Evolutionary conservation across 2,797 vertebrate genomes (phyloP).

Genomic region (Melanogrammus aeglefinus): DNA sequence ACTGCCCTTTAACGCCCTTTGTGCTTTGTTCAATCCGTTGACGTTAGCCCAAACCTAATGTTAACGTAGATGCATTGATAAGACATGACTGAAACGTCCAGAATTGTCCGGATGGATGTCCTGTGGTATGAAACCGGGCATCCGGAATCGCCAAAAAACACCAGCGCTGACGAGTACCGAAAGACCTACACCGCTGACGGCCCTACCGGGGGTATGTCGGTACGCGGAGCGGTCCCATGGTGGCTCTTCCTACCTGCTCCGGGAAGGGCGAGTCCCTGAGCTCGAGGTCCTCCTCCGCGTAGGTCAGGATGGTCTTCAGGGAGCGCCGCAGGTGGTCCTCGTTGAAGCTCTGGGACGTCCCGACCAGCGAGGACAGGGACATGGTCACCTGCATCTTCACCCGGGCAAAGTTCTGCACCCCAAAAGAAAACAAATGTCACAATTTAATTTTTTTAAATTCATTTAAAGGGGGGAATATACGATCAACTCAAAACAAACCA

Average conservation of each 20-base stretch:
- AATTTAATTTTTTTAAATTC: no score
- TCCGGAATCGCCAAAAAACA: neutral
- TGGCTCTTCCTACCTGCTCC: constrained; percentile 76
- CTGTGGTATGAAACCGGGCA: neutral
- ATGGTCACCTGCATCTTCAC: constrained; percentile 97
- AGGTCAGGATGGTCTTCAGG: constrained; percentile 89
- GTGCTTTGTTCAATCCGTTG: no score
- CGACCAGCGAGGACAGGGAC: constrained; percentile 90
- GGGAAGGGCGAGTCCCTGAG: constrained; percentile 85
- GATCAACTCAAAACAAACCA: neutral
- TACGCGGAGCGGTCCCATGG: neutral
- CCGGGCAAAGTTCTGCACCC: constrained; percentile 85
- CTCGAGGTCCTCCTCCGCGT: constrained; percentile 86
- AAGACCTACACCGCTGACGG: neutral
- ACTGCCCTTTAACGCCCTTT: no score
- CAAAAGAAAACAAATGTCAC: neutral
- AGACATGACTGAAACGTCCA: neutral
- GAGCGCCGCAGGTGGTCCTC: constrained; percentile 88
- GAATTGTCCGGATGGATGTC: neutral
- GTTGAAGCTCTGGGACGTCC: constrained; percentile 85
- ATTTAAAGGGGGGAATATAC: neutral
- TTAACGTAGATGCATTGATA: neutral
- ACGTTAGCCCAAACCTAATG: no score
- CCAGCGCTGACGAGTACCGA: neutral
- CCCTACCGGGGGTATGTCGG: no score